Evolutionary conservation across 2,113 vertebrate genomes (phyloP).

Genomic region (Alligator mississippiensis): DNA sequence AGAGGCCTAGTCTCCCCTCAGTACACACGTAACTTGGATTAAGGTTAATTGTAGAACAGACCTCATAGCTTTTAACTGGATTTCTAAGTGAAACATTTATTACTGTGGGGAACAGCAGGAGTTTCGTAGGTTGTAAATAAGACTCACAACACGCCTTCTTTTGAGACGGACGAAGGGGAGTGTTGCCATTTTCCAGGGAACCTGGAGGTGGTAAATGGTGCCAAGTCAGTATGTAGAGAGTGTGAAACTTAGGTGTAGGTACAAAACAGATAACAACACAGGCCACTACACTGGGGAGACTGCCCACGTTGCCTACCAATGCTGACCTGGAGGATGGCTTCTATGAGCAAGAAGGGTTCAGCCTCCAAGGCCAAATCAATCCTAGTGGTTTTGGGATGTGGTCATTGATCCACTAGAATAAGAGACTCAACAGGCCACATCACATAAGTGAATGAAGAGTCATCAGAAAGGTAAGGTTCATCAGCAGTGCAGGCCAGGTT

Average conservation of each 20-base stretch:
- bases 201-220: background rate
- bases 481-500: background rate
- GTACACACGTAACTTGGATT: background rate
- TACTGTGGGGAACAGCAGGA: background rate
- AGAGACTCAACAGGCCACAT: background rate
- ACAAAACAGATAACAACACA: background rate
- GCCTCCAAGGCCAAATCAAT: background rate
- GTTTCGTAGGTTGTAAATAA: background rate
- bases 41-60: background rate
- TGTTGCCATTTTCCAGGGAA: background rate
- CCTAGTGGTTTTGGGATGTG: background rate
- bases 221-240: background rate
- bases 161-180: background rate
- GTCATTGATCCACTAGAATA: background rate
- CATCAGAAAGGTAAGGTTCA: background rate
- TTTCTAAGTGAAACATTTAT: constrained; percentile 17
- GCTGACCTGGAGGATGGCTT: background rate
- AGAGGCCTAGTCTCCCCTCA: background rate
- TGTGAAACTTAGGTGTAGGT: background rate
- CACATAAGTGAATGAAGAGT: background rate
- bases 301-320: background rate
- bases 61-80: background rate
- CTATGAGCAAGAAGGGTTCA: background rate
- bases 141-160: background rate
- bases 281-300: background rate